phyloP scores from a whole-genome alignment of 2,888 invertebrate genomes.

The Amphipyra tragopoginis region DNA sequence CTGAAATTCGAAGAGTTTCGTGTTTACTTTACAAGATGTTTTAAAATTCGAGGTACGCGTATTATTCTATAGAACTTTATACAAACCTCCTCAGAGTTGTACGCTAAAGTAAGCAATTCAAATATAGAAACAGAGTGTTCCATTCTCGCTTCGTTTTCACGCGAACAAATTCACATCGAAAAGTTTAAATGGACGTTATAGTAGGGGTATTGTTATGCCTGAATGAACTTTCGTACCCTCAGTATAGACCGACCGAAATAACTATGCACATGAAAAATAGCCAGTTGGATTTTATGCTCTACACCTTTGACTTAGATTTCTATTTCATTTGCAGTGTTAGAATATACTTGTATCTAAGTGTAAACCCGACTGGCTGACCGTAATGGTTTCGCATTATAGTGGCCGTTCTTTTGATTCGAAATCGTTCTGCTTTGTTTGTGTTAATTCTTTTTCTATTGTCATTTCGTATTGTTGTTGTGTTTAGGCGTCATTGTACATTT shows the following conservation, averaged over 20 bases:
- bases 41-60: slow-evolving; percentile 28
- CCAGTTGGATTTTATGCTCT: slow-evolving; percentile 45
- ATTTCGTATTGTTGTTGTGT: background rate
- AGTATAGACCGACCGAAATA: slow-evolving; percentile 70
- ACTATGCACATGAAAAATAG: slow-evolving; percentile 56
- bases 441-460: slow-evolving; percentile 33
- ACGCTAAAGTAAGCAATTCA: slow-evolving; percentile 26
- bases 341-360: slow-evolving; percentile 26
- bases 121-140: slow-evolving; percentile 34
- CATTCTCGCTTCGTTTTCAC: slow-evolving; percentile 50
- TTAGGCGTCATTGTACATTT: no score
- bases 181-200: slow-evolving; percentile 65
- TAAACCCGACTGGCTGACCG: slow-evolving; percentile 41
- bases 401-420: slow-evolving; percentile 32
- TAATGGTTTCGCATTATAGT: slow-evolving; percentile 52
- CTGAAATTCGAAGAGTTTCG: slow-evolving; percentile 16
- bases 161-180: slow-evolving; percentile 57
- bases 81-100: slow-evolving; percentile 34
- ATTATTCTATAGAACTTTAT: slow-evolving; percentile 40
- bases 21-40: slow-evolving; percentile 35
- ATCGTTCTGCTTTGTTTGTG: slow-evolving; percentile 32
- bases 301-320: slow-evolving; percentile 32
- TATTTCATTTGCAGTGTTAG: slow-evolving; percentile 22
- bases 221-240: slow-evolving; percentile 74
- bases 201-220: slow-evolving; percentile 71